A percentile compares a stretch with the other conserved stretches of the same genome.
These are phyloP conservation scores for Sycophila texana DNA, from an alignment of 2,888 invertebrate genomes.

Conservation along the genomic window DNA sequence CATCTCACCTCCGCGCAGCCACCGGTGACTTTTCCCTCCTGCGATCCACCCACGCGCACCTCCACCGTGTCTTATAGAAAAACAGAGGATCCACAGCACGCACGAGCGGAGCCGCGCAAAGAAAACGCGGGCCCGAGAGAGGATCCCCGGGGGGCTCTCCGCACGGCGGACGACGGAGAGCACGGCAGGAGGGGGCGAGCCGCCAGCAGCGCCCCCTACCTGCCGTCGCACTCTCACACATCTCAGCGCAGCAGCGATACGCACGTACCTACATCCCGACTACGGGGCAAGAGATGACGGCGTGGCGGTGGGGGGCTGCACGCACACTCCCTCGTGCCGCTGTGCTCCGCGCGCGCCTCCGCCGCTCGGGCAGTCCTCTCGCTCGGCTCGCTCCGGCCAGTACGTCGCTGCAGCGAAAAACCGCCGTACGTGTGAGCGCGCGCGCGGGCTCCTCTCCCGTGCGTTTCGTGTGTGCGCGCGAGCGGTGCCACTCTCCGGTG, in stretches of 20 bases:
- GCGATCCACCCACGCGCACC: no score
- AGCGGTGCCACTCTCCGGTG: not conserved
- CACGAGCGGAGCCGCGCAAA: no score
- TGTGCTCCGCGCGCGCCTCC: not conserved
- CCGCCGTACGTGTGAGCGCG: not conserved
- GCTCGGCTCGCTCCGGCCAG: conserved; percentile 46
- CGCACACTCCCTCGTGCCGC: not conserved
- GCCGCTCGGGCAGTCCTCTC: conserved; percentile 31
- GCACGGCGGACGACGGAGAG: no score
- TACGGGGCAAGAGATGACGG: not conserved
- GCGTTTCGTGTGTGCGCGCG: not conserved
- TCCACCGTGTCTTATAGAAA: no score
- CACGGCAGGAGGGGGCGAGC: not conserved
- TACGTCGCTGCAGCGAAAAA: not conserved
- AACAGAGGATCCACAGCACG: no score
- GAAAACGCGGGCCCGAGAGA: no score
- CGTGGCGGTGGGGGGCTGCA: not conserved
- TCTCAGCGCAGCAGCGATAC: conserved; percentile 11
- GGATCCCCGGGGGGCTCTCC: not conserved
- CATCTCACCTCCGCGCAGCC: no score
- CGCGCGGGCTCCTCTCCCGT: not conserved
- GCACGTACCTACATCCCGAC: not conserved
- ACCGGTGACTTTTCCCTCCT: no score
- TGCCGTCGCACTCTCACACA: not conserved
- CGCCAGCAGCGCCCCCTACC: conserved; percentile 36